Base-by-base conservation (phyloP, 2,113 vertebrate genomes). In the Salvator merianae region DNA sequence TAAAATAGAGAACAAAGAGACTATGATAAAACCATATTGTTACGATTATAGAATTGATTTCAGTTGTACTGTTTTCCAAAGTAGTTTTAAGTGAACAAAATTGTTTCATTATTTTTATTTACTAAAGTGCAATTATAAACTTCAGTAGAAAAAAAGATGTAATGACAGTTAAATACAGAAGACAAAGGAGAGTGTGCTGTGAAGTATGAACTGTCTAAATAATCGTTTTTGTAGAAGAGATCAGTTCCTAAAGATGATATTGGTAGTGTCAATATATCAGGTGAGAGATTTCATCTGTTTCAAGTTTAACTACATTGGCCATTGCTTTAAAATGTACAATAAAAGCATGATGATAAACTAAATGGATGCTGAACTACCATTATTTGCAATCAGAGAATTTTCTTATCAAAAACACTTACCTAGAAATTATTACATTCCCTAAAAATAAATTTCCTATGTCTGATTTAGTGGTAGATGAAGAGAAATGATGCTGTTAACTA, bases 261-360 rank as follows among this genome's bases (percentile, higher is more conserved):
- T 47, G 38, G 38, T 34, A 30, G 43, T 72, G 79, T 70, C 50
- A 78, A 71, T 78, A 18, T 77, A 68, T 76, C 34, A 40, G 38
- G 34, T 69, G 62, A 78, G 7, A 63, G 85, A 83, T 79, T 73
- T 69, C 34, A 77, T 77, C 36, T 59, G 6, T 75, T 73, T 87
- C 73, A 87, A 47, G 36, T 40, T 47, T 24, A 72, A 22, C 70
- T 80, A 68, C 4, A 77, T 47, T 77, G 32, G 36, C 32, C 38
- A 32, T 26, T 53, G 40, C 72, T 87, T 72, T 71, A 32, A 84
- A 28, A 66, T 81, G 75, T n/a, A 43, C 10, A 76, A 30, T 22
- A 43, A 53, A 43, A 47, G 84, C 0, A 0, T 79, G 12, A 34
- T 77, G 53, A 77, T 77, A 62, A 28, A 40, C n/a, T 81, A 14